Percentiles rank a stretch among this genome's conserved stretches.
Conservation (phyloP, 2,888 invertebrate genomes). For the Aproaerema taeniolella region DNA sequence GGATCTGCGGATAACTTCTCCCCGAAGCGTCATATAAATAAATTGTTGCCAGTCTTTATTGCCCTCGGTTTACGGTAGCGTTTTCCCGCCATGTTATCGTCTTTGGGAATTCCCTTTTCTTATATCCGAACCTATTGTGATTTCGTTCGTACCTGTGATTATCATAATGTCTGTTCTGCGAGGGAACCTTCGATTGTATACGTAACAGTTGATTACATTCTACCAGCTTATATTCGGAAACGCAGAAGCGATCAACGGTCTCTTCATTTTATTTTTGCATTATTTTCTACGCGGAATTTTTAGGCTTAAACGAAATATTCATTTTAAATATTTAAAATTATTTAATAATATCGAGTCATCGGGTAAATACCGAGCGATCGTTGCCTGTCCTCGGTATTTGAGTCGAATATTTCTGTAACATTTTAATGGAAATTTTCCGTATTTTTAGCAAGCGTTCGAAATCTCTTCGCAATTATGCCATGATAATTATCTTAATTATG, state of each 20-base stretch:
- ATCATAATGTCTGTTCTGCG: slow-evolving; percentile 52
- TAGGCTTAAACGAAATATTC: too few relatives aligned
- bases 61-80: slow-evolving; percentile 60
- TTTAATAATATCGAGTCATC: too few relatives aligned
- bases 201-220: slow-evolving; percentile 32
- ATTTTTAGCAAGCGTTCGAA: slow-evolving; percentile 22
- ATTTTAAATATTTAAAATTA: slow-evolving; percentile 16
- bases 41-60: slow-evolving; percentile 75
- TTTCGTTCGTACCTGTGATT: slow-evolving; percentile 57
- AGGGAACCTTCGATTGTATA: slow-evolving; percentile 28
- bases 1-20: slow-evolving; percentile 67
- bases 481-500: slow-evolving; percentile 8
- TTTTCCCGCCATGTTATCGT: slow-evolving; percentile 63
- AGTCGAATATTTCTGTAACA: slow-evolving; percentile 27
- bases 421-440: slow-evolving; percentile 25
- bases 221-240: slow-evolving; percentile 4
- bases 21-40: slow-evolving; percentile 75
- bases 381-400: slow-evolving; percentile 23
- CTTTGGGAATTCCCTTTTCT: slow-evolving; percentile 57
- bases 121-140: slow-evolving; percentile 59
- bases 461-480: slow-evolving; percentile 8
- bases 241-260: not conserved
- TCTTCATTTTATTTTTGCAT: slow-evolving; percentile 3
- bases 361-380: slow-evolving; percentile 21
- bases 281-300: too few relatives aligned